phyloP scores from a whole-genome alignment of 2,113 vertebrate genomes.

The Brachyhypopomus occidentalis region DNA sequence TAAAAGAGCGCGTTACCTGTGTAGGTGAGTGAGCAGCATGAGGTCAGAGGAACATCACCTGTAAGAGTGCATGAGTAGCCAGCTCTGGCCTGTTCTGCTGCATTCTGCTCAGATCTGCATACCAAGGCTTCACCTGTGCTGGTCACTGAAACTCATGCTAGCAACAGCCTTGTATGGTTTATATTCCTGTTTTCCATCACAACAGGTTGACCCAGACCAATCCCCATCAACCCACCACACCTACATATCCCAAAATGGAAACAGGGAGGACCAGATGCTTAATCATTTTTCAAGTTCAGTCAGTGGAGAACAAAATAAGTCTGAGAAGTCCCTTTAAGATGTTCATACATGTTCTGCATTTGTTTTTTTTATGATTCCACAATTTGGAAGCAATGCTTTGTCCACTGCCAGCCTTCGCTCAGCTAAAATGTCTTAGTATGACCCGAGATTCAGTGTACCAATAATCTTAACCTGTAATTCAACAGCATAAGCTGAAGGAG shows the following conservation, averaged over 20 bases:
- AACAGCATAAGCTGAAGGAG: too few species aligned
- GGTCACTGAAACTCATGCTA: neutral
- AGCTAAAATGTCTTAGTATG: too few species aligned
- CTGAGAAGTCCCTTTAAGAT: neutral
- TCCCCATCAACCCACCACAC: conserved; percentile 5
- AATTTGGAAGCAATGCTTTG: too few species aligned
- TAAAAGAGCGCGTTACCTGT: neutral
- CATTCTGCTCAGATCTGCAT: conserved; percentile 20
- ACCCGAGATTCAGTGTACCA: too few species aligned
- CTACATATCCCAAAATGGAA: neutral
- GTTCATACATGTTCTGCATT: too few species aligned
- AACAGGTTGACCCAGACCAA: conserved; percentile 11
- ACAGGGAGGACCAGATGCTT: neutral
- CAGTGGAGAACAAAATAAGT: too few species aligned
- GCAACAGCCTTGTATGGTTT: neutral
- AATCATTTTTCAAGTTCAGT: neutral
- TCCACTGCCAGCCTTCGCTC: too few species aligned
- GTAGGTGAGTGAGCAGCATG: neutral
- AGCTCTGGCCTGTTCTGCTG: conserved; percentile 5
- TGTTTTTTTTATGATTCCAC: too few species aligned
- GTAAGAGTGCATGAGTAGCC: conserved; percentile 9
- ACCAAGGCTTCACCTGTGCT: neutral
- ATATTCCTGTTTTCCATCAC: neutral
- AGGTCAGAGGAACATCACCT: neutral
- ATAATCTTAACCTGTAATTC: too few species aligned